These are phyloP conservation scores for Lepisosteus oculatus DNA, from an alignment of 2,113 vertebrate species.

Conservation along the genomic window DNA sequence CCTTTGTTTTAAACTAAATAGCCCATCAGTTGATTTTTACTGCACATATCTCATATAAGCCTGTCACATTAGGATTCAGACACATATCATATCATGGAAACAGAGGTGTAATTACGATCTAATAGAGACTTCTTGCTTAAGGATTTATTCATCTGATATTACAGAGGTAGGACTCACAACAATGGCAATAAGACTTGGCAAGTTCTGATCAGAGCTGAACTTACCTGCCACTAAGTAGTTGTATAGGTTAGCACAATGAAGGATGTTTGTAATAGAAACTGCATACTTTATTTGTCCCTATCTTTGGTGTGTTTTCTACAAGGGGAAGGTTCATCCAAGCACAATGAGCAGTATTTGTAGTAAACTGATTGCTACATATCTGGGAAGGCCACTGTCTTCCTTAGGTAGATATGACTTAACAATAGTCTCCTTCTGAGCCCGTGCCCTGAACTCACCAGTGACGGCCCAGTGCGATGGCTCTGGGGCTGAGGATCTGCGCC, in stretches of 20 bases:
- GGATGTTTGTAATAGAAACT: conserved; percentile 14
- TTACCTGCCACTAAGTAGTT: conserved; percentile 4
- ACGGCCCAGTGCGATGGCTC: not conserved
- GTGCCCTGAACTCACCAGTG: not conserved
- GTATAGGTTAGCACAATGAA: not conserved
- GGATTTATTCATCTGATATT: too few relatives aligned
- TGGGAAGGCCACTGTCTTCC: not conserved
- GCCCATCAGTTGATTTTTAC: too few relatives aligned
- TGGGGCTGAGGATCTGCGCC: not conserved
- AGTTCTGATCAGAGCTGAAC: not conserved
- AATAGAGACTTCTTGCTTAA: too few relatives aligned
- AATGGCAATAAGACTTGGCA: too few relatives aligned
- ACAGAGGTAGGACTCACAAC: too few relatives aligned
- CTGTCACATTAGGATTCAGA: too few relatives aligned
- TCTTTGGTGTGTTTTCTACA: conserved; percentile 19
- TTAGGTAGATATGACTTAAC: conserved; percentile 3
- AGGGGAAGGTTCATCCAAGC: not conserved
- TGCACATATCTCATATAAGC: too few relatives aligned
- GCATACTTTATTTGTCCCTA: conserved; percentile 10
- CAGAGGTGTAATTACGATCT: too few relatives aligned
- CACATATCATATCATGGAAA: too few relatives aligned
- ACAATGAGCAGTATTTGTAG: conserved; percentile 21
- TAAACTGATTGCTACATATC: conserved; percentile 26
- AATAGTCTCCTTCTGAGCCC: not conserved
- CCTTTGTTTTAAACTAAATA: too few relatives aligned